phyloP scores from a whole-genome alignment of 2,113 vertebrate genomes.

The Hemichromis elongatus region DNA sequence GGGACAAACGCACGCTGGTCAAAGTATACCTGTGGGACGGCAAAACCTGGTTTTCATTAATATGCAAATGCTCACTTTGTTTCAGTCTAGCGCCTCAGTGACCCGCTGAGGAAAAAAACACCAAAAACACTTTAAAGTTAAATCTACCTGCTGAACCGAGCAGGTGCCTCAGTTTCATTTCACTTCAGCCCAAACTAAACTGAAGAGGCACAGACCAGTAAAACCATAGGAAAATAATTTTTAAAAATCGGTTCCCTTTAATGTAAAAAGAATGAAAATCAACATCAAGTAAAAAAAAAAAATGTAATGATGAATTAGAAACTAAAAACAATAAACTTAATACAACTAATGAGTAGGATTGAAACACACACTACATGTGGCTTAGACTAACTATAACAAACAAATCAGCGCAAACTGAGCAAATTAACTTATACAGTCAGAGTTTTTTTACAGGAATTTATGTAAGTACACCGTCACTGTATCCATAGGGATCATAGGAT shows the following conservation, averaged over 20 bases:
- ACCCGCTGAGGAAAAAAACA: not conserved
- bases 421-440: not conserved
- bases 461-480: not conserved
- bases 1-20: slow-evolving; percentile 19
- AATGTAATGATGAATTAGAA: too few species aligned
- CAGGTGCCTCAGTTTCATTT: not conserved
- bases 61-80: slow-evolving; percentile 54
- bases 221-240: not conserved
- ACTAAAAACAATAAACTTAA: not conserved
- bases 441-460: not conserved
- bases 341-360: not conserved
- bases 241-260: not conserved
- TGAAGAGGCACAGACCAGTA: accelerated
- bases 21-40: slow-evolving; percentile 28
- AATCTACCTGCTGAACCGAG: not conserved
- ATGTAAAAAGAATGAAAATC: accelerated
- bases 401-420: not conserved
- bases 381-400: accelerated
- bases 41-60: slow-evolving; percentile 46
- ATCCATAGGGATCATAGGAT: not conserved
- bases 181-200: not conserved
- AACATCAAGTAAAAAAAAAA: not conserved
- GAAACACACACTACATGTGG: not conserved
- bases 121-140: not conserved
- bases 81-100: slow-evolving; percentile 15